Evolutionary conservation across 2,113 vertebrate species (phyloP).

Genomic region (Ciconia stormi): DNA sequence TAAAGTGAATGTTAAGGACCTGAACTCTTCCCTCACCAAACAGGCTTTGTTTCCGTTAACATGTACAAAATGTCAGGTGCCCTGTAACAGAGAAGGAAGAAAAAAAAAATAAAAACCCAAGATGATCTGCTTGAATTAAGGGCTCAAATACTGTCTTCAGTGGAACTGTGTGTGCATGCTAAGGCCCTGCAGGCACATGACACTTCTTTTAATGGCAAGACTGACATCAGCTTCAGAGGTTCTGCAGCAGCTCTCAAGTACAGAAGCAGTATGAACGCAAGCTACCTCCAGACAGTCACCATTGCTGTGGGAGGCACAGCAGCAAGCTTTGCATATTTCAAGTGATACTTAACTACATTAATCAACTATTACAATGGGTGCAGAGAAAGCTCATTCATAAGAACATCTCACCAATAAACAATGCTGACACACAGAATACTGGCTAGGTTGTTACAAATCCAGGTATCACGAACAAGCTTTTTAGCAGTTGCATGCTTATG

Average conservation of each 20-base stretch:
- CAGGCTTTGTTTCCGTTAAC: background rate
- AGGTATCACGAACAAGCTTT: background rate
- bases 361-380: background rate
- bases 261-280: background rate
- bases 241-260: background rate
- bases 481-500: background rate
- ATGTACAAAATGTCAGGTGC: background rate
- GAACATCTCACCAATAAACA: background rate
- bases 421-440: background rate
- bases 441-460: background rate
- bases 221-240: background rate
- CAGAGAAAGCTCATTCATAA: background rate
- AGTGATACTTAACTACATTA: background rate
- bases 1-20: background rate
- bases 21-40: background rate
- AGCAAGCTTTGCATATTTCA: background rate
- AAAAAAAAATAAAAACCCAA: background rate
- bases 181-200: background rate
- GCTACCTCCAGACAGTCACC: background rate
- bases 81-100: background rate
- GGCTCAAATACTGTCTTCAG: background rate
- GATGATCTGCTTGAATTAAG: background rate
- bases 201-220: background rate
- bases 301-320: background rate
- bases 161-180: fast-evolving